These are phyloP conservation scores for Misgurnus anguillicaudatus DNA, from an alignment of 2,113 vertebrate species.

Conservation along the genomic window DNA sequence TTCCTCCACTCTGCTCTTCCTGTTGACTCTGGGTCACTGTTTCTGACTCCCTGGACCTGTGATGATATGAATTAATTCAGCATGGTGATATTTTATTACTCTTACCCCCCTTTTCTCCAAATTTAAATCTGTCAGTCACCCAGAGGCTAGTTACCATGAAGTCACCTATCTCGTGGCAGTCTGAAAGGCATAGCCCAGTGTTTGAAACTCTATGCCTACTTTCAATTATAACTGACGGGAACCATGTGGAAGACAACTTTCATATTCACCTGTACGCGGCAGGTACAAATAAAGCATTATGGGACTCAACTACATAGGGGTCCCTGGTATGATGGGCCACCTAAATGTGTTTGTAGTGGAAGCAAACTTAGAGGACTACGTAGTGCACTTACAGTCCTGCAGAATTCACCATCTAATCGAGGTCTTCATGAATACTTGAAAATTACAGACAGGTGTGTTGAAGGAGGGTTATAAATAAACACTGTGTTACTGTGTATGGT, in stretches of 20 bases:
- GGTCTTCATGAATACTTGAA: no score
- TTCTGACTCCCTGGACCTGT: conserved; percentile 23
- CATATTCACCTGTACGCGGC: neutral
- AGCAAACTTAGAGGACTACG: no score
- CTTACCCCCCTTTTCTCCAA: neutral
- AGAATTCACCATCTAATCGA: no score
- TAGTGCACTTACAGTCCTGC: no score
- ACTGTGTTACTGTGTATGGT: no score
- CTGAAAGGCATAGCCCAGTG: conserved; percentile 1
- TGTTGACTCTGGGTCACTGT: conserved; percentile 23
- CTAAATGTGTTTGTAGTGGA: no score
- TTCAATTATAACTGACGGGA: neutral
- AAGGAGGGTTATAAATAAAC: no score
- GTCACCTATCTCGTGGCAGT: conserved; percentile 21
- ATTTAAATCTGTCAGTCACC: conserved; percentile 22
- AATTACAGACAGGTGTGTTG: no score
- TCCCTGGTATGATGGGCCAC: no score
- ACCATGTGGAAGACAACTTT: neutral
- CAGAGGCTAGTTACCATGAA: conserved; percentile 11
- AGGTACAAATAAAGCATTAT: no score
- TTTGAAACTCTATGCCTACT: neutral
- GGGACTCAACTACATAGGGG: no score
- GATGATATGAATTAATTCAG: conserved; percentile 33
- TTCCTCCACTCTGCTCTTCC: neutral
- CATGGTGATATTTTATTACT: conserved; percentile 35